phyloP scores from a whole-genome alignment of 2,888 invertebrate genomes.

The Oscheius onirici region DNA sequence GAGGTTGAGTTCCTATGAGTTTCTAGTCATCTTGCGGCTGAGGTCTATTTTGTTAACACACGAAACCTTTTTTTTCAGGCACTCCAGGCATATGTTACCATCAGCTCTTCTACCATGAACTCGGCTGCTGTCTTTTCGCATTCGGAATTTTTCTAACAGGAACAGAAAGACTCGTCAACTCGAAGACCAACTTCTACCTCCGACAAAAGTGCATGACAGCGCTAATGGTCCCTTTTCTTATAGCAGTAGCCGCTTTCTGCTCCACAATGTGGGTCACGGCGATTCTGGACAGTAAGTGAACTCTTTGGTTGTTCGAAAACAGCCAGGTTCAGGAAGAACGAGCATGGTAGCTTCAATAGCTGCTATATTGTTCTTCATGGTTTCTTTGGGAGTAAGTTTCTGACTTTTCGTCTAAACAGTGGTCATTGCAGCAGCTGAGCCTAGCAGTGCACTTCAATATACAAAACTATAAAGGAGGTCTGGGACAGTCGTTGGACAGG shows the following conservation, averaged over 20 bases:
- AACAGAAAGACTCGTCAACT: conserved; percentile 10
- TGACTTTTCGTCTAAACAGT: neutral
- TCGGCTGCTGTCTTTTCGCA: conserved; percentile 15
- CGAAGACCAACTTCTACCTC: conserved; percentile 1
- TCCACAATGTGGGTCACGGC: conserved; percentile 1
- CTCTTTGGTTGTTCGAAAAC: neutral
- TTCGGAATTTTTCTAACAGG: conserved; percentile 17
- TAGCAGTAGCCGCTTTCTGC: neutral
- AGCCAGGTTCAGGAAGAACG: conserved; percentile 1
- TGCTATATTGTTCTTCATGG: neutral
- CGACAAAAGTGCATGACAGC: neutral
- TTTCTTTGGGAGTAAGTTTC: neutral
- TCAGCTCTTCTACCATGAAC: conserved; percentile 9
- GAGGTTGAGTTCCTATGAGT: too few species aligned
- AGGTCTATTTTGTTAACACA: too few species aligned
- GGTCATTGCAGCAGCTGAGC: neutral
- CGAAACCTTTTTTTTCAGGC: neutral
- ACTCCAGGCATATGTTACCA: conserved; percentile 8
- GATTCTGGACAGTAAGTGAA: neutral
- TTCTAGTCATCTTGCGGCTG: too few species aligned
- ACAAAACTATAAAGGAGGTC: neutral
- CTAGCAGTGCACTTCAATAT: conserved; percentile 13
- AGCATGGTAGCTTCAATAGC: conserved; percentile 2
- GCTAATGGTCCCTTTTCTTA: neutral
- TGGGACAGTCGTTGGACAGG: conserved; percentile 12